These are phyloP conservation scores for Siniperca obscura DNA, from an alignment of 2,797 vertebrate genomes.

Conservation along the genomic window DNA sequence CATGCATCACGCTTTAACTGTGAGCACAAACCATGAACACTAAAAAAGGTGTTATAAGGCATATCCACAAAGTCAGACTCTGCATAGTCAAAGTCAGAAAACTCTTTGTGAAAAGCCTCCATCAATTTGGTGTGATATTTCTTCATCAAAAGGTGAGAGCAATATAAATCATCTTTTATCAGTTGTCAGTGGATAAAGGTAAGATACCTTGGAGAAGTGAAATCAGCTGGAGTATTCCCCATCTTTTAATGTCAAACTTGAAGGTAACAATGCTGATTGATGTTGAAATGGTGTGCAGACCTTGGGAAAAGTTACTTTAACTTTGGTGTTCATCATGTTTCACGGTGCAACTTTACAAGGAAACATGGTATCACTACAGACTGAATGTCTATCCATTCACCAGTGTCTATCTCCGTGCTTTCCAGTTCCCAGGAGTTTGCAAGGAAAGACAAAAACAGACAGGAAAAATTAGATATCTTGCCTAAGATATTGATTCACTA, in stretches of 20 bases:
- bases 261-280: constrained; percentile 59
- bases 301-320: constrained; percentile 65
- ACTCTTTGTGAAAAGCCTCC: constrained; percentile 25
- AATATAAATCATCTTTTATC: constrained; percentile 63
- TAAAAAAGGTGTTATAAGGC: not conserved
- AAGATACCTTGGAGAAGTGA: constrained; percentile 47
- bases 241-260: constrained; percentile 57
- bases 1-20: not conserved
- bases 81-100: constrained; percentile 13
- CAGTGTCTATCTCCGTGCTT: constrained; percentile 31
- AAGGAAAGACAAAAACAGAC: constrained; percentile 48
- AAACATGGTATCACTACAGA: constrained; percentile 43
- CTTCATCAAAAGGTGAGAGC: constrained; percentile 59
- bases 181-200: constrained; percentile 60
- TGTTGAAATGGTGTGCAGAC: constrained; percentile 49
- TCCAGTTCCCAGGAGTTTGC: constrained; percentile 46
- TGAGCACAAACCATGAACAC: not conserved
- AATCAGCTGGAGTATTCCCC: constrained; percentile 57
- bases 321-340: constrained; percentile 61
- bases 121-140: constrained; percentile 46
- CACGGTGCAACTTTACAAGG: constrained; percentile 45
- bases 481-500: constrained; percentile 50
- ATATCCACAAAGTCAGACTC: constrained; percentile 23
- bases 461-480: constrained; percentile 56
- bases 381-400: constrained; percentile 39